These are phyloP conservation scores for Melanerpes aurifrons DNA, from an alignment of 2,113 vertebrate genomes.

Conservation along the genomic window DNA sequence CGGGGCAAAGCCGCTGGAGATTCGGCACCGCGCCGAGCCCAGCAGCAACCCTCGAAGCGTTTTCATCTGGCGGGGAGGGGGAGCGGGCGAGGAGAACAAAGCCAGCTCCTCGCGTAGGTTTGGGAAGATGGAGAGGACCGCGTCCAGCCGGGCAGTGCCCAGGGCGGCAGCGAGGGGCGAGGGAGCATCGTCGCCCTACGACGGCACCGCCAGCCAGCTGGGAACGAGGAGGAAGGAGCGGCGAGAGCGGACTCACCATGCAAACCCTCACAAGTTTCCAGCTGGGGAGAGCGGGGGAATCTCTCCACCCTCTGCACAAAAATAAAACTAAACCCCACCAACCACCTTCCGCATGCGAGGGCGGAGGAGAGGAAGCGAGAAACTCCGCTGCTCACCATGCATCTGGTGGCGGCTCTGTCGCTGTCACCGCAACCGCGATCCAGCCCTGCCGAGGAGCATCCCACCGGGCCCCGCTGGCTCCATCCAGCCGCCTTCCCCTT, in stretches of 20 bases:
- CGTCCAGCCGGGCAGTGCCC: neutral
- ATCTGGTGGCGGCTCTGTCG: slow-evolving; percentile 15
- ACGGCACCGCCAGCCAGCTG: neutral
- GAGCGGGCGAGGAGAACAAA: neutral
- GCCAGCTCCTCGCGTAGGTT: rapidly evolving
- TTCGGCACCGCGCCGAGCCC: neutral
- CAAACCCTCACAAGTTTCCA: slow-evolving; percentile 19
- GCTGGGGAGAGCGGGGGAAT: slow-evolving; percentile 42
- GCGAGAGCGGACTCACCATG: neutral
- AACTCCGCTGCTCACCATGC: slow-evolving; percentile 24
- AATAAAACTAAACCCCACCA: slow-evolving; percentile 28
- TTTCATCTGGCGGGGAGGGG: neutral
- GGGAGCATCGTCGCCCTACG: neutral
- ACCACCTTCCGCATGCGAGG: slow-evolving; percentile 50
- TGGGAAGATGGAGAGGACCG: rapidly evolving
- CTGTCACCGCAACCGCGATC: neutral
- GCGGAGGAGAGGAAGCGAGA: slow-evolving; percentile 28
- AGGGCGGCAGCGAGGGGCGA: neutral
- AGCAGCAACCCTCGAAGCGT: neutral
- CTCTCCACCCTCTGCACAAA: slow-evolving; percentile 14
- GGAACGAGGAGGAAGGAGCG: neutral
- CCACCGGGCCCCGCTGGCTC: neutral
- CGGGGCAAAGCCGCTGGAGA: rapidly evolving
- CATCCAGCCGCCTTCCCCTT: neutral
- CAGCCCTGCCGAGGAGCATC: neutral